Conservation (phyloP, 2,797 vertebrate species). For the Cuculus canorus region DNA sequence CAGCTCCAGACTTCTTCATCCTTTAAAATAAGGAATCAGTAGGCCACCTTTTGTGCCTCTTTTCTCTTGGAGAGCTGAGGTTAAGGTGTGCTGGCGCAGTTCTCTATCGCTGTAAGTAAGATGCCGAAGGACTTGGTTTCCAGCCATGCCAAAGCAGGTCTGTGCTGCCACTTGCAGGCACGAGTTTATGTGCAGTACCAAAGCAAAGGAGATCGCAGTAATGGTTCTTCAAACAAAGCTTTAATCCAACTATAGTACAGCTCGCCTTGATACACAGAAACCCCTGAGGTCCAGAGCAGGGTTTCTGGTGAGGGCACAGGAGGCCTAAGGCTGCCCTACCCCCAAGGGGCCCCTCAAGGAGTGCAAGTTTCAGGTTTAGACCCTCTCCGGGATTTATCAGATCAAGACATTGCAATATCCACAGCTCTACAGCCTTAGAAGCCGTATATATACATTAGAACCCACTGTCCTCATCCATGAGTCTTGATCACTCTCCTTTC, state of each 20-base stretch:
- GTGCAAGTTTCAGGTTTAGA: rapidly evolving
- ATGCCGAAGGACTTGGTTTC: background rate
- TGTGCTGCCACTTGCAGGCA: background rate
- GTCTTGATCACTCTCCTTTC: background rate
- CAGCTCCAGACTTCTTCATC: rapidly evolving
- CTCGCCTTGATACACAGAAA: rapidly evolving
- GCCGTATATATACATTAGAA: background rate
- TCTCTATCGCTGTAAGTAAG: rapidly evolving
- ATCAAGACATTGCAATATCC: background rate
- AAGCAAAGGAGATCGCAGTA: background rate
- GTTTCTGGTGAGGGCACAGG: background rate
- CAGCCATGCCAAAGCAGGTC: rapidly evolving
- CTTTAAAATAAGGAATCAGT: background rate
- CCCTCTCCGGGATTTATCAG: background rate
- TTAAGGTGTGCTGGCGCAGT: background rate
- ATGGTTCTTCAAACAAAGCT: rapidly evolving
- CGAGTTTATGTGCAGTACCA: rapidly evolving
- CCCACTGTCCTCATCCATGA: rapidly evolving
- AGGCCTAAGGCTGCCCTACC: background rate
- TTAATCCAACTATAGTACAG: rapidly evolving
- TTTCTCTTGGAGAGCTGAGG: background rate
- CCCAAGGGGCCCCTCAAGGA: background rate
- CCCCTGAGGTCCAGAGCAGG: rapidly evolving
- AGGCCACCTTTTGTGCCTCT: rapidly evolving
- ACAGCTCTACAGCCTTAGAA: background rate